A percentile compares a stretch with the other conserved stretches of the same genome.
These are phyloP conservation scores for Aphaenogaster ashmeadi DNA, from an alignment of 1,140 invertebrate genomes.

Conservation along the genomic window DNA sequence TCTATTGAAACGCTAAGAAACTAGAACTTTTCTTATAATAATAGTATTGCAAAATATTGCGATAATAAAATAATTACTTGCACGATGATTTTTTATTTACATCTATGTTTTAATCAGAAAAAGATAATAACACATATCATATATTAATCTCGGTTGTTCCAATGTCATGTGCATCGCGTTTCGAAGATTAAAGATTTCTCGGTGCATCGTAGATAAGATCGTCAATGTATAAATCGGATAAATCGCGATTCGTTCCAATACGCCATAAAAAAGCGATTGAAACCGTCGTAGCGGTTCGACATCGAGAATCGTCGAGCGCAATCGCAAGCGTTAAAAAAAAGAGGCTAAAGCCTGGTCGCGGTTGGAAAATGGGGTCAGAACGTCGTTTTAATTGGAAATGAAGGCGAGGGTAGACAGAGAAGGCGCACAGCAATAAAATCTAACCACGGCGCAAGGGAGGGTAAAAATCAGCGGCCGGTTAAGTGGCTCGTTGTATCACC, in stretches of 20 bases:
- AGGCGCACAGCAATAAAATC: slow-evolving; percentile 52
- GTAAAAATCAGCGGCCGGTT: slow-evolving; percentile 69
- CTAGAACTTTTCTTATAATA: neutral
- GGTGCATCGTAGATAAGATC: neutral
- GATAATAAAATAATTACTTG: neutral
- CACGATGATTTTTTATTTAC: neutral
- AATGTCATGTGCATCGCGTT: neutral
- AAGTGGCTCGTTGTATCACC: slow-evolving; percentile 73
- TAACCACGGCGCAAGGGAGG: slow-evolving; percentile 41
- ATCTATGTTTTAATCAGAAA: neutral
- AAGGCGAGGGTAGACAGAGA: slow-evolving; percentile 12
- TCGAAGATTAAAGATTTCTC: neutral
- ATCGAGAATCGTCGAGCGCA: neutral
- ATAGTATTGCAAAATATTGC: neutral
- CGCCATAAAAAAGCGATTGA: slow-evolving; percentile 26
- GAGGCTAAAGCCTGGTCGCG: neutral
- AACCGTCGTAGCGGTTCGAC: neutral
- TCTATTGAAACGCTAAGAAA: neutral
- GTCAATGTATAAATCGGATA: slow-evolving; percentile 5
- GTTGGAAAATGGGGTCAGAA: slow-evolving; percentile 16
- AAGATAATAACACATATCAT: neutral
- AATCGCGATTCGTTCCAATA: slow-evolving; percentile 26
- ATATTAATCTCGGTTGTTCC: neutral
- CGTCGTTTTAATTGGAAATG: slow-evolving; percentile 73
- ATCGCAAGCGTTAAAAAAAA: neutral